Conservation (phyloP, 2,113 vertebrate genomes). For the Ailuropoda melanoleuca region DNA sequence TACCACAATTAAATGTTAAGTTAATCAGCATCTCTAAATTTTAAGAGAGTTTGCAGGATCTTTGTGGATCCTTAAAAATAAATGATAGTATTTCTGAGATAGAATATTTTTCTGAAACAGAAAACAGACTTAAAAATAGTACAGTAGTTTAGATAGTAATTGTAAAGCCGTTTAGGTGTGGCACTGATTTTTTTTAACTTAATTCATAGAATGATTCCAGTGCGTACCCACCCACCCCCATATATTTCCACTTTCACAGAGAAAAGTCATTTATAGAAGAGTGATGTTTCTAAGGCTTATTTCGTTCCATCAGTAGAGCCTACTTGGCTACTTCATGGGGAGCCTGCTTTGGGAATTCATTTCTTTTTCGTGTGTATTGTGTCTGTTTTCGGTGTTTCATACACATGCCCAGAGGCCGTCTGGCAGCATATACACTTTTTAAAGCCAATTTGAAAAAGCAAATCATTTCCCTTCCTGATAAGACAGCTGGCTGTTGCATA, state of each 20-base stretch:
- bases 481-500: slow-evolving; percentile 72
- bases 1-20: slow-evolving; percentile 74
- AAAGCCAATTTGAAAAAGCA: slow-evolving; percentile 79
- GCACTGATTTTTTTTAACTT: not conserved
- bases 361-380: slow-evolving; percentile 71
- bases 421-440: slow-evolving; percentile 72
- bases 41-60: slow-evolving; percentile 61
- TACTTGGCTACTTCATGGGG: slow-evolving; percentile 34
- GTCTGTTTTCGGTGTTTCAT: slow-evolving; percentile 79
- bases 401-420: slow-evolving; percentile 81
- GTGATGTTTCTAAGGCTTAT: not conserved
- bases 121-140: slow-evolving; percentile 17
- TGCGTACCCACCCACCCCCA: not conserved
- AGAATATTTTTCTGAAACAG: slow-evolving; percentile 12
- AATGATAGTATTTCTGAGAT: slow-evolving; percentile 28
- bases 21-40: slow-evolving; percentile 80
- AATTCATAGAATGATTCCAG: not conserved
- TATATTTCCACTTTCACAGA: not conserved
- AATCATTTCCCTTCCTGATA: slow-evolving; percentile 73
- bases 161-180: not conserved
- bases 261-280: slow-evolving; percentile 11
- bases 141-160: not conserved
- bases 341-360: slow-evolving; percentile 50
- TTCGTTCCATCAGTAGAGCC: not conserved
- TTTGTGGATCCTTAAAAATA: slow-evolving; percentile 45